Evolutionary conservation across 2,113 vertebrate species (phyloP).

Genomic region (Neoarius graeffei): DNA sequence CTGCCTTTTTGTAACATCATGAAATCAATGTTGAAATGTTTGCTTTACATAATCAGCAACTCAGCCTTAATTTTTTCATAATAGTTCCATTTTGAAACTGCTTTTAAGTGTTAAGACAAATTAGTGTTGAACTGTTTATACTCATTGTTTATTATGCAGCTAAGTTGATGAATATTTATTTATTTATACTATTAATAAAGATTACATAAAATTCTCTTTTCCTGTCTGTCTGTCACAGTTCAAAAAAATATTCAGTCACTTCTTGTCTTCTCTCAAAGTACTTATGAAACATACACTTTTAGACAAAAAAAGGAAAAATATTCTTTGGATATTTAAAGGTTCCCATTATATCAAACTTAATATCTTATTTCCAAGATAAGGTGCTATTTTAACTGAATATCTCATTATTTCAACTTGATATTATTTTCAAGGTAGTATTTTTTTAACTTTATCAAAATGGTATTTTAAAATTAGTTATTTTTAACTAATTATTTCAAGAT

Average conservation of each 20-base stretch:
- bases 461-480: no score
- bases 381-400: no score
- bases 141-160: constrained; percentile 1
- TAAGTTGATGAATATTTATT: constrained; percentile 41
- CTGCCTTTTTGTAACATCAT: not conserved
- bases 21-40: no score
- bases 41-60: not conserved
- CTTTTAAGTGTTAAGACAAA: not conserved
- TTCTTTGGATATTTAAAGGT: not conserved
- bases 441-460: no score
- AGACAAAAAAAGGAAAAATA: not conserved
- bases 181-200: constrained; percentile 53
- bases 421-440: no score
- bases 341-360: not conserved
- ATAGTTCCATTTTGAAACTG: not conserved
- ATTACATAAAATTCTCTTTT: constrained; percentile 6
- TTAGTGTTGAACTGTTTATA: not conserved
- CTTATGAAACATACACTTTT: not conserved
- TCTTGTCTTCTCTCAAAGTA: not conserved
- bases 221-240: not conserved
- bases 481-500: no score
- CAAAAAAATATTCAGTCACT: no score
- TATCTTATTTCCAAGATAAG: not conserved
- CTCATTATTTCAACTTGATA: not conserved
- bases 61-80: not conserved